Evolutionary conservation across 1,140 invertebrate genomes (phyloP).

Genomic region (Drosophila rufa): DNA sequence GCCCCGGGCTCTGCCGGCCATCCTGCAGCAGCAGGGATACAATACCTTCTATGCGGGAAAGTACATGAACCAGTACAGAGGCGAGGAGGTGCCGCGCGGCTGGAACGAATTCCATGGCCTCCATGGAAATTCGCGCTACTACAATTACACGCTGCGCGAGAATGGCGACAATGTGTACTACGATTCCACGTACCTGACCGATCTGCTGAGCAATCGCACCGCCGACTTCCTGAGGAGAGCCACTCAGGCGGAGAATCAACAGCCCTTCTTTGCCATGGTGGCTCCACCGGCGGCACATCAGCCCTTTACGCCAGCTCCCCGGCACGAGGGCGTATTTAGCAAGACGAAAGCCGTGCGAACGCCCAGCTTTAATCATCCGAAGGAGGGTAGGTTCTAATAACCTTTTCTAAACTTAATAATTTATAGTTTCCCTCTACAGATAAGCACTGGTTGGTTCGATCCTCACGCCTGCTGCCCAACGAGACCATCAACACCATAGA

Average conservation of each 20-base stretch:
- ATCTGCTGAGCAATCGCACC: slow-evolving; percentile 89
- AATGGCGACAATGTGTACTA: slow-evolving; percentile 89
- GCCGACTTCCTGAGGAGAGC: slow-evolving; percentile 87
- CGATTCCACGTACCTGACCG: slow-evolving; percentile 91
- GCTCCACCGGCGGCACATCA: slow-evolving; percentile 93
- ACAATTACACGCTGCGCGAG: slow-evolving; percentile 94
- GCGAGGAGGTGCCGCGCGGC: slow-evolving; percentile 89
- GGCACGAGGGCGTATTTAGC: slow-evolving; percentile 89
- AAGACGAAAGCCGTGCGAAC: slow-evolving; percentile 88
- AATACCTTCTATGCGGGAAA: slow-evolving; percentile 94
- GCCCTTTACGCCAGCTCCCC: slow-evolving; percentile 92
- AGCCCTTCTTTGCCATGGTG: slow-evolving; percentile 93
- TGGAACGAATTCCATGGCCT: slow-evolving; percentile 93
- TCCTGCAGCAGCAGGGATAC: slow-evolving; percentile 89
- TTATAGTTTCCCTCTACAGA: slow-evolving; percentile 84
- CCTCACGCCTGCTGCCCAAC: slow-evolving; percentile 88
- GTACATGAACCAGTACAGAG: slow-evolving; percentile 93
- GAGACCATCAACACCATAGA: slow-evolving; percentile 88
- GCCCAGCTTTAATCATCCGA: slow-evolving; percentile 89
- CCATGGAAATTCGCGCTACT: slow-evolving; percentile 94
- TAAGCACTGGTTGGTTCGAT: slow-evolving; percentile 93
- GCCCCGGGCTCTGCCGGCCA: slow-evolving; percentile 88
- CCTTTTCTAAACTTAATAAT: not conserved
- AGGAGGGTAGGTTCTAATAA: slow-evolving; percentile 32
- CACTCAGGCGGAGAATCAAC: slow-evolving; percentile 10